These are phyloP conservation scores for Drosophila novamexicana DNA, from an alignment of 1,140 invertebrate genomes.

Conservation along the genomic window DNA sequence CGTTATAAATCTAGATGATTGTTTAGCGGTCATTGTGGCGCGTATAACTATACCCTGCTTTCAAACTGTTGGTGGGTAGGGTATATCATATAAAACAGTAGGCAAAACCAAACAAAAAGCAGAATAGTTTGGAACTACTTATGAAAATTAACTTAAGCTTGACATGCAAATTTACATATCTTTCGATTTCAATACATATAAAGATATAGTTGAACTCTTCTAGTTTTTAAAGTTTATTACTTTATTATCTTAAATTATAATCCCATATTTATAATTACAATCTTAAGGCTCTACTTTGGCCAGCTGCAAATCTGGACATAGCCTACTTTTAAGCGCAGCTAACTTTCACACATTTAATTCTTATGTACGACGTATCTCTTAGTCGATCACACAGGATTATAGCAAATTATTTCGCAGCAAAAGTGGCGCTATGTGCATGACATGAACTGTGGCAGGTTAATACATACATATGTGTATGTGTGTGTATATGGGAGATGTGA, in stretches of 20 bases:
- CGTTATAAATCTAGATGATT: conserved; percentile 35
- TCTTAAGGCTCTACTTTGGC: neutral
- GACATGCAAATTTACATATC: conserved; percentile 4
- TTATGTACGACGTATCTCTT: neutral
- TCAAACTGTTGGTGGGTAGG: neutral
- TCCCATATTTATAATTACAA: too few species aligned
- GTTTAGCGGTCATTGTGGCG: conserved; percentile 11
- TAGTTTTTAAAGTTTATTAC: neutral
- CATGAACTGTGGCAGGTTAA: conserved; percentile 48
- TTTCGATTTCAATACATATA: neutral
- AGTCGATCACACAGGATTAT: conserved; percentile 3
- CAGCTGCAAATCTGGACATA: neutral
- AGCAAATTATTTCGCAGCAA: conserved; percentile 15
- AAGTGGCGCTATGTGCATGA: conserved; percentile 75
- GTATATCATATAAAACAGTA: neutral
- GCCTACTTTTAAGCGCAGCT: conserved; percentile 13
- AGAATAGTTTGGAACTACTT: neutral
- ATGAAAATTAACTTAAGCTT: neutral
- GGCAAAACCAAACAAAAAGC: neutral
- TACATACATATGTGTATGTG: neutral
- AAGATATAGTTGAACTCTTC: too few species aligned
- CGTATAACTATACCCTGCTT: conserved; percentile 3
- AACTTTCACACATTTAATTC: neutral
- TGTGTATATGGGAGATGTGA: conserved; percentile 27
- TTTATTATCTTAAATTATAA: neutral